Percentiles rank a stretch among this genome's conserved stretches.
Conservation (phyloP, 2,797 vertebrate species). For the Mareca strepera region DNA sequence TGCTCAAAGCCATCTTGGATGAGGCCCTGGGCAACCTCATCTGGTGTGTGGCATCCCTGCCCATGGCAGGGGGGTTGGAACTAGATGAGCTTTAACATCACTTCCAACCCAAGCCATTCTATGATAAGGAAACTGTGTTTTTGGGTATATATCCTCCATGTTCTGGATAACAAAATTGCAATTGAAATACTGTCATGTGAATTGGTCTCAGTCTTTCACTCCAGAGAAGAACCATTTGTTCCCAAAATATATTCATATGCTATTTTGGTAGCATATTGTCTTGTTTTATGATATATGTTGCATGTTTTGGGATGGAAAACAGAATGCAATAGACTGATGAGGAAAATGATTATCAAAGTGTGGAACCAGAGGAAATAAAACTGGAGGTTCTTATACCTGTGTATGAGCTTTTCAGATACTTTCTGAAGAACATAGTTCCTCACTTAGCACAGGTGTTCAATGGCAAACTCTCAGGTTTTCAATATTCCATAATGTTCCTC, state of each 20-base stretch:
- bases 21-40: too few relatives aligned
- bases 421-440: not conserved
- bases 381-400: not conserved
- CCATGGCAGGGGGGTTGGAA: too few relatives aligned
- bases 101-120: too few relatives aligned
- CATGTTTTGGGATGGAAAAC: not conserved
- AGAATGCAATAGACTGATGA: not conserved
- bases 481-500: not conserved
- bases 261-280: slow-evolving; percentile 2
- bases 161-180: not conserved
- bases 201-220: not conserved
- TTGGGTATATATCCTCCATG: not conserved
- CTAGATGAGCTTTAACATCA: too few relatives aligned
- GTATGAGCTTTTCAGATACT: not conserved
- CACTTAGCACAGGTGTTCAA: not conserved
- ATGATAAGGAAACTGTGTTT: too few relatives aligned
- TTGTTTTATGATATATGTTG: slow-evolving; percentile 5
- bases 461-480: not conserved
- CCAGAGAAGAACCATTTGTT: not conserved
- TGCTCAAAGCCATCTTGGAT: too few relatives aligned
- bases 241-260: not conserved
- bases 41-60: too few relatives aligned
- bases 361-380: not conserved
- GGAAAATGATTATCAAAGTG: not conserved
- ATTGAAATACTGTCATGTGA: not conserved